Evolutionary conservation across 2,113 vertebrate species (phyloP).

Genomic region (Scomber japonicus): DNA sequence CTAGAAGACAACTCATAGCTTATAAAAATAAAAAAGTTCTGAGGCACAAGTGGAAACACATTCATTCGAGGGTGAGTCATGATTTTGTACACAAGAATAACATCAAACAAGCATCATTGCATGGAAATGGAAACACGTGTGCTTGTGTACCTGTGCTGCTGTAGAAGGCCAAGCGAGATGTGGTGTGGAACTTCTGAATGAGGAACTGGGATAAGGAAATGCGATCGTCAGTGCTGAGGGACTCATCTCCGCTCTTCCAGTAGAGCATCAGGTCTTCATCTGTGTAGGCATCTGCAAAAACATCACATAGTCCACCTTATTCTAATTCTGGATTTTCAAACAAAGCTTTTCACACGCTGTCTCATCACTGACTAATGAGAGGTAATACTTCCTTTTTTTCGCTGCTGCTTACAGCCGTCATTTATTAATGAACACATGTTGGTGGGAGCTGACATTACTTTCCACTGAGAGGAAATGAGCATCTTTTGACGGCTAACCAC

Average conservation of each 20-base stretch:
- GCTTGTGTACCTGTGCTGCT: constrained; percentile 92
- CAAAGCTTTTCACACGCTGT: too few relatives aligned
- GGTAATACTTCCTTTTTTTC: too few relatives aligned
- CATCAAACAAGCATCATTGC: neutral
- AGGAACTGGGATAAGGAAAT: constrained; percentile 98
- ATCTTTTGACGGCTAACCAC: too few relatives aligned
- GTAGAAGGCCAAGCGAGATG: constrained; percentile 96
- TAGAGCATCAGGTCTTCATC: constrained; percentile 98
- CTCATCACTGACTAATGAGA: too few relatives aligned
- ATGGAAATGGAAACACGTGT: neutral
- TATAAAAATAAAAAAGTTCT: too few relatives aligned
- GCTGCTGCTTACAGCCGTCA: too few relatives aligned
- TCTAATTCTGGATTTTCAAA: neutral
- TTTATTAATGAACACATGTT: too few relatives aligned
- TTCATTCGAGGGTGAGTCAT: neutral
- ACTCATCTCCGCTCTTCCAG: constrained; percentile 96
- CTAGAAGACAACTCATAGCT: too few relatives aligned
- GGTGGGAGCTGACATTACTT: too few relatives aligned
- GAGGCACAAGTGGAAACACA: too few relatives aligned
- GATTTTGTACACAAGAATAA: neutral
- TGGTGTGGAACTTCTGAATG: constrained; percentile 98
- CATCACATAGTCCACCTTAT: neutral
- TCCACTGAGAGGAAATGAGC: too few relatives aligned
- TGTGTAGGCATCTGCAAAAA: constrained; percentile 92
- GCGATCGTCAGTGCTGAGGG: constrained; percentile 94